A percentile compares a stretch with the other conserved stretches of the same genome.
These are phyloP conservation scores for Hemicentrotus pulcherrimus DNA, from an alignment of 35 echinoderm and acorn worm species.

Conservation along the genomic window DNA sequence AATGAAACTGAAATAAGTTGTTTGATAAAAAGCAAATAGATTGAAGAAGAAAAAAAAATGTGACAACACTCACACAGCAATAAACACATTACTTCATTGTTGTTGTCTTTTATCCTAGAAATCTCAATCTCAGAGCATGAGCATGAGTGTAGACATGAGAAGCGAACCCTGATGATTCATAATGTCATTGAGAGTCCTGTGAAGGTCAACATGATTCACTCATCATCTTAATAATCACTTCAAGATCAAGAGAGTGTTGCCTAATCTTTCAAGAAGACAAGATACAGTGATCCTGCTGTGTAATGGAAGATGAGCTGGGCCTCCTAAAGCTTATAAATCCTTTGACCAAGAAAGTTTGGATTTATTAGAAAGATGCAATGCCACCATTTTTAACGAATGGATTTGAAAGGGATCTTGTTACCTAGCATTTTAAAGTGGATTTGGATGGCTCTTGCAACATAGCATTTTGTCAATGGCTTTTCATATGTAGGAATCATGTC, in stretches of 20 bases:
- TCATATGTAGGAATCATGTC: background rate
- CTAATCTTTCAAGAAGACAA: background rate
- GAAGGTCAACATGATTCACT: background rate
- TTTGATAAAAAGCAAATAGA: no score
- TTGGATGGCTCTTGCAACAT: background rate
- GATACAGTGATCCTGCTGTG: background rate
- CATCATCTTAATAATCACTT: constrained; percentile 19
- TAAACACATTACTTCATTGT: background rate
- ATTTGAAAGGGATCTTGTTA: background rate
- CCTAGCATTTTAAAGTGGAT: background rate
- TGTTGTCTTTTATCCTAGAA: background rate
- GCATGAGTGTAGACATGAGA: background rate
- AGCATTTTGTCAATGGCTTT: background rate
- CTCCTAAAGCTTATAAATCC: background rate
- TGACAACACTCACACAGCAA: background rate
- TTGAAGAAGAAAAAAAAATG: background rate
- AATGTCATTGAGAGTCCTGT: background rate
- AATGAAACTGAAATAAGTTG: no score
- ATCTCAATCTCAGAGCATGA: background rate
- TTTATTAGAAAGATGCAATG: background rate
- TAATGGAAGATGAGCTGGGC: background rate
- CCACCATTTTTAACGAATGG: background rate
- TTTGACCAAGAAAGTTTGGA: background rate
- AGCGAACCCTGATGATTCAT: background rate
- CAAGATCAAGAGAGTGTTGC: background rate